Conservation (phyloP, 2,888 invertebrate species). For the Diplazon laetatorius region DNA sequence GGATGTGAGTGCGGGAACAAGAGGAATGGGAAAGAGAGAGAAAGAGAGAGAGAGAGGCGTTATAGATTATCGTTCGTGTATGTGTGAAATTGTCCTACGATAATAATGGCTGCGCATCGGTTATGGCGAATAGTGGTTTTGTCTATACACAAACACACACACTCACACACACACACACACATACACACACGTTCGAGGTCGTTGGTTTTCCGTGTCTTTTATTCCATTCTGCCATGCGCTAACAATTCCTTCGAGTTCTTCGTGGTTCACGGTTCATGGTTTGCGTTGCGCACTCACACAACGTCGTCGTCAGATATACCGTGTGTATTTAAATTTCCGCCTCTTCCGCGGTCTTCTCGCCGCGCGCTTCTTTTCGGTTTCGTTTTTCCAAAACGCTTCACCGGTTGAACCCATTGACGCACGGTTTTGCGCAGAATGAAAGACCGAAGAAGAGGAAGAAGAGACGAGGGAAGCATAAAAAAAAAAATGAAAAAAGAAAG, state of each 20-base stretch:
- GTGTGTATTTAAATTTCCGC: no score
- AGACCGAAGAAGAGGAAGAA: background rate
- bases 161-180: no score
- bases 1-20: slow-evolving; percentile 69
- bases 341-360: slow-evolving; percentile 17
- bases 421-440: background rate
- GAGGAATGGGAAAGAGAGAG: no score
- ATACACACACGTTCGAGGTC: background rate
- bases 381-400: slow-evolving; percentile 29
- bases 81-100: slow-evolving; percentile 17
- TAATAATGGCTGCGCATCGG: background rate
- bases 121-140: background rate
- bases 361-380: slow-evolving; percentile 32
- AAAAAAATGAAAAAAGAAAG: background rate
- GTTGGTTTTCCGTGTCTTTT: slow-evolving; percentile 44
- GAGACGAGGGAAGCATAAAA: no score
- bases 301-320: no score
- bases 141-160: background rate
- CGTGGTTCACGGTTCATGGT: no score
- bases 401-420: slow-evolving; percentile 10
- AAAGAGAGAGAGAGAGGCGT: slow-evolving; percentile 54
- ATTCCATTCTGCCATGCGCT: slow-evolving; percentile 35
- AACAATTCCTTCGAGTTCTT: no score
- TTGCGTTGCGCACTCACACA: no score
- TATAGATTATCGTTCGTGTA: slow-evolving; percentile 47